Conservation (phyloP, 2,888 invertebrate genomes). For the Heteromurus nitidus region DNA sequence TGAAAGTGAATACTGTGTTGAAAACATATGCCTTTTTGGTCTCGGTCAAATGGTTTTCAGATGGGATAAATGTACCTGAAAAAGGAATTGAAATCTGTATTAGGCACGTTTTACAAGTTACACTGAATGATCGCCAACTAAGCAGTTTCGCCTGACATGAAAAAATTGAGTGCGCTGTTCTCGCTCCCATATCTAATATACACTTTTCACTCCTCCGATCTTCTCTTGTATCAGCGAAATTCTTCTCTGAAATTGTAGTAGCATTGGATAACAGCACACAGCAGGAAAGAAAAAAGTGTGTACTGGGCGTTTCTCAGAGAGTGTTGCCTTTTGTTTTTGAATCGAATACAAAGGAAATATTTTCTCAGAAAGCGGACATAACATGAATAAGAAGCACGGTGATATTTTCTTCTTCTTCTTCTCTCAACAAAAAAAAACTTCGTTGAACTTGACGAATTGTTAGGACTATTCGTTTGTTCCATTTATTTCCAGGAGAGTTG, state of each 20-base stretch:
- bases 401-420: neutral
- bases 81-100: slow-evolving; percentile 1
- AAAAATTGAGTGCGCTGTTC: slow-evolving; percentile 14
- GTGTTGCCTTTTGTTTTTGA: slow-evolving; percentile 22
- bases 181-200: neutral
- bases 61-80: neutral
- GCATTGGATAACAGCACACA: neutral
- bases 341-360: neutral
- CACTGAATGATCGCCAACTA: slow-evolving; percentile 18
- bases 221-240: neutral
- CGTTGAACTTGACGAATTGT: slow-evolving; percentile 6
- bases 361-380: neutral
- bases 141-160: neutral
- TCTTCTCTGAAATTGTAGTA: neutral
- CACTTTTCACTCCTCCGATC: neutral
- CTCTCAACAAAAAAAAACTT: neutral
- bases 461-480: neutral
- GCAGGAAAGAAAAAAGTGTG: neutral
- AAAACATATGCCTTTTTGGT: neutral
- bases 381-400: slow-evolving; percentile 11
- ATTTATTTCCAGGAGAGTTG: neutral
- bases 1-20: too few species aligned
- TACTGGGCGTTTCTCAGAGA: slow-evolving; percentile 1
- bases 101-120: slow-evolving; percentile 2
- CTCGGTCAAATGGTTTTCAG: neutral